Evolutionary conservation across 2,113 vertebrate species (phyloP).

Genomic region (Hirundichthys speculiger): DNA sequence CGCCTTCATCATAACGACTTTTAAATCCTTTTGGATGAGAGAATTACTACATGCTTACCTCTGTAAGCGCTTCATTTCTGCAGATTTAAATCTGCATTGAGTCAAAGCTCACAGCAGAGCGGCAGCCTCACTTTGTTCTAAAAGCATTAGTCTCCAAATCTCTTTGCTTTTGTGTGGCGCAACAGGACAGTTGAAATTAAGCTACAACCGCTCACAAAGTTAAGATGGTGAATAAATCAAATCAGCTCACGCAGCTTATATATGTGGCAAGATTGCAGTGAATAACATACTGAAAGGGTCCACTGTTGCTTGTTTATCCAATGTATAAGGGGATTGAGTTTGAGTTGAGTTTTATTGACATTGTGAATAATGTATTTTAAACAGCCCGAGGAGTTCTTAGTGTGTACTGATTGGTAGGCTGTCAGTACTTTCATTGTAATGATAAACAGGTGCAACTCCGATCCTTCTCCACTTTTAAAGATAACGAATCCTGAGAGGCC

Average conservation of each 20-base stretch:
- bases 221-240: slow-evolving; percentile 69
- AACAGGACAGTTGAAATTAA: slow-evolving; percentile 63
- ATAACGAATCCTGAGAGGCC: slow-evolving; percentile 2
- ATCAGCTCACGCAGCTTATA: slow-evolving; percentile 74
- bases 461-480: slow-evolving; percentile 13
- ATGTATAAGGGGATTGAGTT: slow-evolving; percentile 20
- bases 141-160: slow-evolving; percentile 80
- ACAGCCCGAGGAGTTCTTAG: slow-evolving; percentile 24
- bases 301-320: slow-evolving; percentile 49
- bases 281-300: slow-evolving; percentile 42
- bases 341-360: slow-evolving; percentile 30
- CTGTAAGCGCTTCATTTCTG: slow-evolving; percentile 77
- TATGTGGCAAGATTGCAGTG: slow-evolving; percentile 55
- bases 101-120: slow-evolving; percentile 72
- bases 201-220: slow-evolving; percentile 64
- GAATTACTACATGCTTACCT: slow-evolving; percentile 74
- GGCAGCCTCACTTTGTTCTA: slow-evolving; percentile 70
- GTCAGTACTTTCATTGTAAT: slow-evolving; percentile 4
- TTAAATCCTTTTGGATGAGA: slow-evolving; percentile 79
- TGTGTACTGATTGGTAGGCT: slow-evolving; percentile 28
- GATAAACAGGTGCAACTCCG: slow-evolving; percentile 40
- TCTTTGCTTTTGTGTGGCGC: slow-evolving; percentile 55
- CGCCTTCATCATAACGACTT: slow-evolving; percentile 59
- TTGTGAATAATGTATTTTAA: slow-evolving; percentile 23
- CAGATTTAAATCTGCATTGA: slow-evolving; percentile 73